Evolutionary conservation across 2,113 vertebrate species (phyloP), one percentile per base, ranked within the genome.

Genomic region (Pterocles orientalis): DNA sequence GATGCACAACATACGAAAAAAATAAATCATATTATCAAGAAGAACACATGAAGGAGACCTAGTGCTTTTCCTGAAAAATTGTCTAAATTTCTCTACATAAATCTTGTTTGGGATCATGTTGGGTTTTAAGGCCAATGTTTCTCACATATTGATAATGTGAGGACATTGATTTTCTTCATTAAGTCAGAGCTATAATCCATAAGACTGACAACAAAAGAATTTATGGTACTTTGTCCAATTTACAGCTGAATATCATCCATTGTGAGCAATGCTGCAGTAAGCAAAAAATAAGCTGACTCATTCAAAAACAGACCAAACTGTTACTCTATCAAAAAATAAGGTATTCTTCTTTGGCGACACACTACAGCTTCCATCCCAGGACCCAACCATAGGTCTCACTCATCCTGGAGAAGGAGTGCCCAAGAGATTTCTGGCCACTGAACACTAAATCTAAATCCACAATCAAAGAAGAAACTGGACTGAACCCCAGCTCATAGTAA

Each of bases 211-310:
- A 88, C 34, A 88, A 90, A 92, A 93, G 45, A 92, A 65, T 76
- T 70, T 54, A n/a, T 12, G 12, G 79, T 41, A 61, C 64, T 92
- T 83, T 34, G 64, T 64, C 66, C 79, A 88, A 60, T 88, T 88
- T 97, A 94, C 81, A 92, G 1, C 60, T 91, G 60, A 84, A 84
- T 86, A 91, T 47, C 56, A 70, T 34, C 68, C 36, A 68, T 54
- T 86, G 65, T 58, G 72, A 93, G 81, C 48, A 91, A 87, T 93
- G 75, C 58, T 89, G 65, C 39, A 76, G 85, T 83, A 89, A 94
- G 81, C 83, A 97, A 93, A 92, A 93, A 78, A 93, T 39, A 64
- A 70, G 91, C 48, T 71, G 61, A 86, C 36, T 92, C 85, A 73
- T 82, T 92, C 70, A 70, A 69, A 92, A 84, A 9, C 15, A 83